These are phyloP conservation scores for Cataglyphis altisquamis DNA, from an alignment of 2,888 invertebrate species.

Conservation along the genomic window DNA sequence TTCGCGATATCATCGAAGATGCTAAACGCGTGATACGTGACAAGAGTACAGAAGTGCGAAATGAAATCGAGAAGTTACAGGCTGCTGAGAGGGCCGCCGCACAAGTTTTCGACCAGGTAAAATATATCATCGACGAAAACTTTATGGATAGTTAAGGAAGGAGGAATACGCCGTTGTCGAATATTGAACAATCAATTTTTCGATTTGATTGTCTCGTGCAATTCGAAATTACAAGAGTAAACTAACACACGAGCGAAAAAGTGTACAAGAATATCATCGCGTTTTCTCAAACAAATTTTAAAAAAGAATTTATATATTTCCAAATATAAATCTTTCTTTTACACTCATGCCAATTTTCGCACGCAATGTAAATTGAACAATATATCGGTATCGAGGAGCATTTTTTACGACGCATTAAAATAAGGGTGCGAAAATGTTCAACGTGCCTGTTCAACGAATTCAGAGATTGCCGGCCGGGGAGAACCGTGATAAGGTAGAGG, in stretches of 20 bases:
- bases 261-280: not conserved
- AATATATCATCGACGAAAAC: not conserved
- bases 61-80: not conserved
- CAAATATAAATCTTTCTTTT: not conserved
- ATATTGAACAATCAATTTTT: not conserved
- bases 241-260: not conserved
- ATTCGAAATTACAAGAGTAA: not conserved
- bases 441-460: constrained; percentile 48
- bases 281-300: not conserved
- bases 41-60: too few species aligned
- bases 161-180: not conserved
- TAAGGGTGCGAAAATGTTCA: constrained; percentile 1
- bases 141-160: too few species aligned
- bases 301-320: not conserved
- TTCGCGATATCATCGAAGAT: not conserved
- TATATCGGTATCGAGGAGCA: not conserved
- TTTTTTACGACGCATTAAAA: constrained; percentile 2
- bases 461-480: constrained; percentile 38
- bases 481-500: not conserved
- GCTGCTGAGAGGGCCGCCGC: not conserved
- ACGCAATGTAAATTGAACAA: not conserved
- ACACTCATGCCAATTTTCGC: not conserved
- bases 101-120: not conserved
- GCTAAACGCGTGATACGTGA: not conserved
- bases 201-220: not conserved